Evolutionary conservation across 2,888 invertebrate genomes (phyloP).

Genomic region (Hypolimnas misippus): DNA sequence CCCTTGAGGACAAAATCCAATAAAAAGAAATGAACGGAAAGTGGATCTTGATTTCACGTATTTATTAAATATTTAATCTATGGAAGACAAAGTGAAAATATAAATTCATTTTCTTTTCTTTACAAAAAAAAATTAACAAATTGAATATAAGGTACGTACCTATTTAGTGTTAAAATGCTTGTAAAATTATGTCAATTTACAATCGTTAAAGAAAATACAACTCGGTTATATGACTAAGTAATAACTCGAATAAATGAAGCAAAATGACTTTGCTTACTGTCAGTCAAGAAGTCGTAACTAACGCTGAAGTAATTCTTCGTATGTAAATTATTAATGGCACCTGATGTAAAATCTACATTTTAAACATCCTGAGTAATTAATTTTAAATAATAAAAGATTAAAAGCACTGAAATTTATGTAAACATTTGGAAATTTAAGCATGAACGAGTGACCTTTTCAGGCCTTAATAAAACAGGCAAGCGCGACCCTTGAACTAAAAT

Average conservation of each 20-base stretch:
- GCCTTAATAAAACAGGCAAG: conserved; percentile 14
- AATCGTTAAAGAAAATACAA: no score
- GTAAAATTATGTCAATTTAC: no score
- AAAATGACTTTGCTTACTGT: no score
- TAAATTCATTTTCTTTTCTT: no score
- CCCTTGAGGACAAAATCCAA: neutral
- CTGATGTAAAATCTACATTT: neutral
- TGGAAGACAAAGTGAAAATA: neutral
- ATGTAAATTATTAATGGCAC: no score
- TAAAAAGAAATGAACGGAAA: neutral
- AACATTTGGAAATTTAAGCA: conserved; percentile 12
- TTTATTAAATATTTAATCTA: neutral
- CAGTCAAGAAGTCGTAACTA: no score
- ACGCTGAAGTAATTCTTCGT: no score
- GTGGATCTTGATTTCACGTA: neutral
- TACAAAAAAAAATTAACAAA: no score
- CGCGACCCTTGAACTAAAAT: conserved; percentile 19
- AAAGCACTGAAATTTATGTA: neutral
- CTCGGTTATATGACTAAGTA: no score
- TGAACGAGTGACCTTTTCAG: conserved; percentile 18
- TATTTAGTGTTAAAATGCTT: no score
- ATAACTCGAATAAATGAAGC: no score
- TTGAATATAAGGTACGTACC: no score
- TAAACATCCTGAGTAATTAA: neutral
- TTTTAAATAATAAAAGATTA: conserved; percentile 1